Evolutionary conservation across 2,888 invertebrate species (phyloP), one percentile per base, ranked within the genome.

Genomic region (Parnassius smintheus): DNA sequence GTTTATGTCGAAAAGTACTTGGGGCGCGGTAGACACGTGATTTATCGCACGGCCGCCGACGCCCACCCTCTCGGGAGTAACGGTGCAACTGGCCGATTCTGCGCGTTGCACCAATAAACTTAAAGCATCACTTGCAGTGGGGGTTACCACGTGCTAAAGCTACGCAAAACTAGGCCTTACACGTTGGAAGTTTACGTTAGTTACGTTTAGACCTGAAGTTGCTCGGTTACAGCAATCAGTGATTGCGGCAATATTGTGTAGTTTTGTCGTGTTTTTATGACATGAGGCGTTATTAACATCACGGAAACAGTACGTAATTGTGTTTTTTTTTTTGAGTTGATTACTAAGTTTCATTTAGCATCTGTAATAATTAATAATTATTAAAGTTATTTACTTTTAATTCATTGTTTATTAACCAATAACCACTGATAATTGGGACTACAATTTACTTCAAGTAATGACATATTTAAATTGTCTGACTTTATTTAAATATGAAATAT

Each of bases 61-160:
- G 66, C 65, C 70, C 74, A 65, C 71, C 67, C 65, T 67, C 65
- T 68, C 67, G 62, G 59, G 66, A 66, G 65, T 59, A 49, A 59
- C 68, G 71, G 62, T 79, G 80, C 81, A 77, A 70, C 67, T 70
- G 71, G 50, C 52, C 70, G 72, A 81, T 77, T 80, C 76, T 82
- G 82, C 80, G 78, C 82, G 68, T 65, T 82, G 81, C 81, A 81
- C 49, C 66, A 11, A 53, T 49, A 53, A 9, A 56, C 60, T 41
- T 49, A 59, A n/a, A 49, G 57, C 46, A 22, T 45, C 49, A 56
- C 44, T 60, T 60, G 56, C 59, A 59, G 50, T 49, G 53, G 53
- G 48, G 25, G 48, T 4, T 3, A 46, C 49, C 61, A 61, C 61
- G 65, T 65, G 61, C 48, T 61, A 59, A 56, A 65, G 59, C 42